Evolutionary conservation across 2,888 invertebrate genomes (phyloP).

Genomic region (Tanypteryx hageni): DNA sequence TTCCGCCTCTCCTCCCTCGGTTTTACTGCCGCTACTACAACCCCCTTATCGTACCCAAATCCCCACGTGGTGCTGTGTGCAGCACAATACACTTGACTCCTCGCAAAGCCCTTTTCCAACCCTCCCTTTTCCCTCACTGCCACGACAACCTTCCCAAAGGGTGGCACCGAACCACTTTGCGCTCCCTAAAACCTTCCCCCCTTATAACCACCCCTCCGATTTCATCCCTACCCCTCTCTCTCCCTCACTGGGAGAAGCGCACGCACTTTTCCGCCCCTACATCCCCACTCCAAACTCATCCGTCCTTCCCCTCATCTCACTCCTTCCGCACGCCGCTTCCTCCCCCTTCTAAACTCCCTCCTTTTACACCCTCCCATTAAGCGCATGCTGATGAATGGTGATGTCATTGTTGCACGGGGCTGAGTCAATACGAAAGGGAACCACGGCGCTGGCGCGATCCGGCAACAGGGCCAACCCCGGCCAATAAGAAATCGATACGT

Average conservation of each 20-base stretch:
- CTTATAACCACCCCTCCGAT: not conserved
- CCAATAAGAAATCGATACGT: slow-evolving; percentile 64
- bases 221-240: not conserved
- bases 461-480: slow-evolving; percentile 59
- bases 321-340: not conserved
- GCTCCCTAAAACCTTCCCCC: not conserved
- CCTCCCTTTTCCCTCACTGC: not conserved
- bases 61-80: slow-evolving; percentile 27
- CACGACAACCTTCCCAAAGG: not conserved
- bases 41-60: slow-evolving; percentile 27
- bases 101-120: slow-evolving; percentile 14
- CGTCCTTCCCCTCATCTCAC: not conserved
- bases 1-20: not conserved
- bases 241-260: not conserved
- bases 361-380: slow-evolving; percentile 51
- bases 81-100: slow-evolving; percentile 31
- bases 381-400: slow-evolving; percentile 63
- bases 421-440: slow-evolving; percentile 53
- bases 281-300: not conserved
- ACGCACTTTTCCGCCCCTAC: slow-evolving; percentile 4
- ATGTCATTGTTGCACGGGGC: slow-evolving; percentile 57
- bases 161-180: not conserved
- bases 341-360: not conserved
- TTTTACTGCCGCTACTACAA: not conserved
- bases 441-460: slow-evolving; percentile 18